Conservation (phyloP, 2,888 invertebrate species). For the Lasioglossum morio region DNA sequence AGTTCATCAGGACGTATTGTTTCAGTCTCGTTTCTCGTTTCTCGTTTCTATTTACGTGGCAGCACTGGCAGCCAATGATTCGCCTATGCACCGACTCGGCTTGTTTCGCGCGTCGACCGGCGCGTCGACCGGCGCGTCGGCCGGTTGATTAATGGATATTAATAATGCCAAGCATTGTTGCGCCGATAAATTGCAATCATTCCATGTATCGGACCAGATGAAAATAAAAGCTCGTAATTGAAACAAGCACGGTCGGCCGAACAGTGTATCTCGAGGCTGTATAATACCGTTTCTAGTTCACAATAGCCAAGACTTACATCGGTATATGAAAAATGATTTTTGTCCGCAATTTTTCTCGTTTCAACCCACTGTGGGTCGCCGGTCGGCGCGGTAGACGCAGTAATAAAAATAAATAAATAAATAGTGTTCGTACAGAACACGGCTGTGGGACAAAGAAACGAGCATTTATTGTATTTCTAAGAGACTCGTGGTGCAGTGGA, state of each 20-base stretch:
- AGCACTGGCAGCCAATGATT: slow-evolving; percentile 25
- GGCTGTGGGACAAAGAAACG: no score
- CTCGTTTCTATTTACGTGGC: slow-evolving; percentile 25
- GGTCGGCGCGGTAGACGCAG: no score
- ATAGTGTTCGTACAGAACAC: no score
- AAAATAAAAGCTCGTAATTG: slow-evolving; percentile 73
- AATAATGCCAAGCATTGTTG: slow-evolving; percentile 73
- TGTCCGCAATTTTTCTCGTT: no score
- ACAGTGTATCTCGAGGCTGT: not conserved
- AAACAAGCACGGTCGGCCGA: slow-evolving; percentile 39
- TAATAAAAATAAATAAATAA: no score
- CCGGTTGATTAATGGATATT: slow-evolving; percentile 79
- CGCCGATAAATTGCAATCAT: slow-evolving; percentile 75
- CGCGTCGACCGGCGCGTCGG: slow-evolving; percentile 50
- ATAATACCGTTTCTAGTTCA: not conserved
- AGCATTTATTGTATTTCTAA: not conserved
- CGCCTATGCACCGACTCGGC: slow-evolving; percentile 32
- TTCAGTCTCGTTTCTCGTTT: slow-evolving; percentile 29
- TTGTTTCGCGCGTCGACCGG: slow-evolving; percentile 45
- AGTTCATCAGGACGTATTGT: slow-evolving; percentile 50
- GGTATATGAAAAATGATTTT: no score
- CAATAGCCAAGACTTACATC: no score
- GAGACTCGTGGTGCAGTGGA: not conserved
- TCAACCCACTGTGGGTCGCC: no score
- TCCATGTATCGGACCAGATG: slow-evolving; percentile 57